phyloP scores from a whole-genome alignment of 35 echinoderm and acorn worm genomes.

The Lytechinus variegatus region DNA sequence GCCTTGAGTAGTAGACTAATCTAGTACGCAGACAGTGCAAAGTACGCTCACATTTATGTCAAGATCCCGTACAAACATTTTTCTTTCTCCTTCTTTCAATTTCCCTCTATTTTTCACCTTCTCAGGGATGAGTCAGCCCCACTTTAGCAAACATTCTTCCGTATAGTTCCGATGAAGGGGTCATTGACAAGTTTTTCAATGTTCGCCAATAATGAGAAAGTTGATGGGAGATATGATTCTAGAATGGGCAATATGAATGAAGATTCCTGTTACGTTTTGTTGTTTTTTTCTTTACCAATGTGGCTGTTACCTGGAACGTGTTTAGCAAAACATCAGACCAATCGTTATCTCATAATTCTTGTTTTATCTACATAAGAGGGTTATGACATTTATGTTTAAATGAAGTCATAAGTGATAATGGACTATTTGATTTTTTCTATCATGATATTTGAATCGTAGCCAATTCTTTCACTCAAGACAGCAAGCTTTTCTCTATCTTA shows the following conservation, averaged over 20 bases:
- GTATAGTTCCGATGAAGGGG: not conserved
- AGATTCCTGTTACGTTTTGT: no score
- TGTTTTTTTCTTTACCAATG: no score
- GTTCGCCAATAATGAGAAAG: not conserved
- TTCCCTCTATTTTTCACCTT: not conserved
- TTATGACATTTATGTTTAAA: no score
- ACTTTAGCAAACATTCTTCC: not conserved
- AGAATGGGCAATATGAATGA: no score
- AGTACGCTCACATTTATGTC: not conserved
- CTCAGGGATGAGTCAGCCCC: not conserved
- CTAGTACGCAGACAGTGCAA: conserved; percentile 20
- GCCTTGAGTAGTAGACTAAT: conserved; percentile 27
- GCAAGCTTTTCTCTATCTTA: not conserved
- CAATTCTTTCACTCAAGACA: not conserved
- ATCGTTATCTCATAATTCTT: no score
- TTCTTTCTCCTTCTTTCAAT: not conserved
- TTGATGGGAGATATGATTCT: not conserved
- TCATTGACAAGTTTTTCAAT: conserved; percentile 7
- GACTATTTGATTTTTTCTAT: no score
- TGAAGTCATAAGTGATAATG: no score
- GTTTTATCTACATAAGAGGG: no score
- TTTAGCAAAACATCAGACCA: no score
- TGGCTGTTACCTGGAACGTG: no score
- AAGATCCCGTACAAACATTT: not conserved
- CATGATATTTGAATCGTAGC: not conserved